Percentiles rank a stretch among this genome's conserved stretches.
phyloP scores from a whole-genome alignment of 1,140 invertebrate genomes.

The Drosophila eugracilis region DNA sequence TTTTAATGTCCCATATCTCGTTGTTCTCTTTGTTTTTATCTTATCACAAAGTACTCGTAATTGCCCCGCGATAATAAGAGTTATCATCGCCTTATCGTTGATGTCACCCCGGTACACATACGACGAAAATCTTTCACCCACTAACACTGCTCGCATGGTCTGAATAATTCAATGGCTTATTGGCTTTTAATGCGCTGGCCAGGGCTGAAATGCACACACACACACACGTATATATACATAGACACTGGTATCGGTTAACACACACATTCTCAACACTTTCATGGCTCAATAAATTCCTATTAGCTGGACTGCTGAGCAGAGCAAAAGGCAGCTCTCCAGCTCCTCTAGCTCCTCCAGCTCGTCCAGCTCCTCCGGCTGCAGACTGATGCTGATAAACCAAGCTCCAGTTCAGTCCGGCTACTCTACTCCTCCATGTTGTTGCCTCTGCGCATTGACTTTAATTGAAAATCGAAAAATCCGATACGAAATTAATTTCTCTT shows the following conservation, averaged over 20 bases:
- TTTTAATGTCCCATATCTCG: slow-evolving; percentile 35
- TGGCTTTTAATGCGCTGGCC: slow-evolving; percentile 70
- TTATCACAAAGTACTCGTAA: slow-evolving; percentile 60
- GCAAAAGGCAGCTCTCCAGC: slow-evolving; percentile 2
- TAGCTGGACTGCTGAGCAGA: slow-evolving; percentile 51
- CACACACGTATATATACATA: not conserved
- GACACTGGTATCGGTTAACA: not conserved
- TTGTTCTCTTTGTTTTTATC: slow-evolving; percentile 9
- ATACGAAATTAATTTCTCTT: slow-evolving; percentile 84
- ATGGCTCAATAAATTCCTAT: slow-evolving; percentile 82
- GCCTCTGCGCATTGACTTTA: slow-evolving; percentile 71
- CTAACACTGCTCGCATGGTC: slow-evolving; percentile 30
- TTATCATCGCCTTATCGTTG: slow-evolving; percentile 29
- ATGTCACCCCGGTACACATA: slow-evolving; percentile 17
- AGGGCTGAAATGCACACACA: slow-evolving; percentile 24
- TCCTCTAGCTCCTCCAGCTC: too few relatives aligned
- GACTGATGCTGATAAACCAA: slow-evolving; percentile 29
- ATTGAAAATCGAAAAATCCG: slow-evolving; percentile 84
- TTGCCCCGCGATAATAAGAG: slow-evolving; percentile 49
- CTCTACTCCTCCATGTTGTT: slow-evolving; percentile 10
- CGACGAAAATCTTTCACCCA: slow-evolving; percentile 15
- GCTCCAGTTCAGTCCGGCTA: slow-evolving; percentile 1
- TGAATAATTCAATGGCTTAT: slow-evolving; percentile 76
- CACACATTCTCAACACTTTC: slow-evolving; percentile 75
- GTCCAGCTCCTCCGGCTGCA: too few relatives aligned